These are phyloP conservation scores for Botrylloides violaceus DNA, from an alignment of 23 tunicate genomes.

Conservation along the genomic window DNA sequence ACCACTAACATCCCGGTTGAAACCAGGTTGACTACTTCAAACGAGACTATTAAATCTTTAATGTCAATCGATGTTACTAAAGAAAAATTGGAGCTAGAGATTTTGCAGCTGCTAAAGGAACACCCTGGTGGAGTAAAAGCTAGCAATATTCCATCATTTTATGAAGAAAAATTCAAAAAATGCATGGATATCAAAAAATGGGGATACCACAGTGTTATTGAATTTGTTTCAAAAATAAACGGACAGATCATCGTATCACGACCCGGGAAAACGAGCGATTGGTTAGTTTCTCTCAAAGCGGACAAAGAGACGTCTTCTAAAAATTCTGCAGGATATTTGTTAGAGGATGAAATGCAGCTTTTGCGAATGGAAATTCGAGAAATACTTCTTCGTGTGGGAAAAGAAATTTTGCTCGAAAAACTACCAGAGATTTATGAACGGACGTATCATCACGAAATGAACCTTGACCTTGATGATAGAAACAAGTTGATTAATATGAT, in stretches of 20 bases:
- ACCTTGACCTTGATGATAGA: not conserved
- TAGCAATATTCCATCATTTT: constrained; percentile 16
- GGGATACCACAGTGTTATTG: constrained; percentile 75
- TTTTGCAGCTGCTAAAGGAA: constrained; percentile 34
- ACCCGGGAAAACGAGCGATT: constrained; percentile 46
- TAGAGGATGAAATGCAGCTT: not conserved
- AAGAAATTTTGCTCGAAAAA: constrained; percentile 38
- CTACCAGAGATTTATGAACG: constrained; percentile 41
- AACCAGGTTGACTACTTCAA: not conserved
- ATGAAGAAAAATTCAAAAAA: constrained; percentile 50
- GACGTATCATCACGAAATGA: not conserved
- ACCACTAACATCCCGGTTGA: not conserved
- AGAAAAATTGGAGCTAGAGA: constrained; percentile 25
- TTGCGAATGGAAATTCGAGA: constrained; percentile 29
- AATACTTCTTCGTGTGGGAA: constrained; percentile 26
- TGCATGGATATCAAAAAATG: constrained; percentile 29
- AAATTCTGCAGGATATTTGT: too few species aligned
- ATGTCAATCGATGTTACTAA: constrained; percentile 21
- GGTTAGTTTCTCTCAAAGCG: constrained; percentile 34
- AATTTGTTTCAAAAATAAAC: constrained; percentile 52
- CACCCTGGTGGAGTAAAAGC: constrained; percentile 29
- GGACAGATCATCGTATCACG: constrained; percentile 49
- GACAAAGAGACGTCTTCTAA: not conserved
- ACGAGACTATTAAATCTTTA: too few species aligned
- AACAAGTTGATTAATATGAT: not conserved